These are phyloP conservation scores for Caenorhabditis sulstoni DNA, from an alignment of 2,888 invertebrate species.

Conservation along the genomic window DNA sequence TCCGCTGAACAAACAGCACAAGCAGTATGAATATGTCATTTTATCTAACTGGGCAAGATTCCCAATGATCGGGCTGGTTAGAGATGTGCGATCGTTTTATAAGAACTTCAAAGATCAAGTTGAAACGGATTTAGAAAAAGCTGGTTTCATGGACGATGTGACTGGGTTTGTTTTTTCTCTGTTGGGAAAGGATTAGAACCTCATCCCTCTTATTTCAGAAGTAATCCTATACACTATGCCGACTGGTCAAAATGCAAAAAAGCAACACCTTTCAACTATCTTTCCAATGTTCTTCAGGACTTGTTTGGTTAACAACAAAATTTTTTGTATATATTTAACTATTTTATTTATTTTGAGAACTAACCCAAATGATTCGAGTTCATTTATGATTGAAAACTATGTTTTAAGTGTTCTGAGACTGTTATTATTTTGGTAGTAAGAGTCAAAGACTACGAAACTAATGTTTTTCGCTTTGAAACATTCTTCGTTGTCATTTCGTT, in stretches of 20 bases:
- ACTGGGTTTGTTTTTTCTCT: conserved; percentile 53
- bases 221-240: conserved; percentile 64
- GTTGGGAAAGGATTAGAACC: no score
- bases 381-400: no score
- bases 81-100: conserved; percentile 68
- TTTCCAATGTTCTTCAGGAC: conserved; percentile 68
- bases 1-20: conserved; percentile 57
- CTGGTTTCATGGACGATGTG: conserved; percentile 67
- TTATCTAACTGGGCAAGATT: conserved; percentile 76
- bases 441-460: no score
- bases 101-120: conserved; percentile 63
- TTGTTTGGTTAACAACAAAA: conserved; percentile 62
- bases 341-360: background rate
- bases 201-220: conserved; percentile 27
- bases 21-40: conserved; percentile 74
- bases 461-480: no score
- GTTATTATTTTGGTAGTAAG: no score
- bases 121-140: conserved; percentile 66
- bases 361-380: no score
- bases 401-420: no score
- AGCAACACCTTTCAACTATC: conserved; percentile 67
- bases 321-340: background rate
- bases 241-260: conserved; percentile 71
- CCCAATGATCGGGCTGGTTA: conserved; percentile 72
- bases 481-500: no score